Base-by-base conservation (phyloP, 2,797 vertebrate species). In the Centroberyx gerrardi region DNA sequence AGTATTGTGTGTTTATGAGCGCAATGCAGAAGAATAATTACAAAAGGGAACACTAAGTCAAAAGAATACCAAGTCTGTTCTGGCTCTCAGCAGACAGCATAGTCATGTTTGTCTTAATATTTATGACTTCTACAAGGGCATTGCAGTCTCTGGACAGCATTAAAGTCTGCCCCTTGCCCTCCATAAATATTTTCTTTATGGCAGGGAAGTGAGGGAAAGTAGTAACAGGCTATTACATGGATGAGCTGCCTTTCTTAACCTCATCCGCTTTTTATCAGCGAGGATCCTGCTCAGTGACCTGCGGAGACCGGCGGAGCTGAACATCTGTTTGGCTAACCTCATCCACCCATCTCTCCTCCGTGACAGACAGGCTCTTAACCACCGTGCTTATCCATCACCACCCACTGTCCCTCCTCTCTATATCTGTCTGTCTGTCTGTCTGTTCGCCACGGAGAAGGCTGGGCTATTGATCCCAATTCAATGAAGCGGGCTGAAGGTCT, bases 191-290 rank as follows among this genome's bases (percentile, higher is more conserved):
- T 68, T 62, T 61, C 68, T 88, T 88, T 87, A 85, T 40, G 56
- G 78, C 65, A 59, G 5, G 51, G 65, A 81, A 78, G 83, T 76
- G 69, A 64, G 55, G 40, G 63, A 74, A 83, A 76, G 68, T 81
- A 62, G 62, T 86, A 80, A 85, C 74, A 84, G 85, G 79, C 80
- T 73, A 87, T 91, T 88, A 87, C 86, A 90, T 83, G 85, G 83
- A 78, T 89, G 80, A 88, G 73, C 58, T 84, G 80, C 56, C 68
- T 83, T 88, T 90, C 76, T 78, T 88, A 82, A 87, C 85, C 76
- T 85, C 49, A 52, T 89, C 49, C 51, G 3, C 78, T 52, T 83
- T 87, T 85, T 80, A 84, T 88, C 84, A 83, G 78, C 58, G 27
- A 72, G 61, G 62, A 80, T 77, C 56, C 70, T 72, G 73, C 68